Evolutionary conservation across 1,140 invertebrate genomes (phyloP).

Genomic region (Lamellibrachia luymesi): DNA sequence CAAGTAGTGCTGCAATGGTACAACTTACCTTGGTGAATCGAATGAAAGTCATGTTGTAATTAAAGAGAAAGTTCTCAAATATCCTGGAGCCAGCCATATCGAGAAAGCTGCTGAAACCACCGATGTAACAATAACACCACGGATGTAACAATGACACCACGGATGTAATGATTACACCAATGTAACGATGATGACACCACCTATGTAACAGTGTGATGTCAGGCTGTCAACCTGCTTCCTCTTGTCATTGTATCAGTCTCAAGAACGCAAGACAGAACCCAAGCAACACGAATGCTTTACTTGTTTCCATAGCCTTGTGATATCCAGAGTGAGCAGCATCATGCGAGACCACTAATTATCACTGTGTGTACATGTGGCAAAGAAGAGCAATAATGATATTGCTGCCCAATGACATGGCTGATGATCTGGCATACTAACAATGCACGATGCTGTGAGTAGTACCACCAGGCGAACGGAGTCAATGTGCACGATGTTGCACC

Average conservation of each 20-base stretch:
- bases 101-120: not conserved
- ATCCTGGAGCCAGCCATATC: slow-evolving; percentile 27
- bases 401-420: not conserved
- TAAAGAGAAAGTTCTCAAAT: slow-evolving; percentile 32
- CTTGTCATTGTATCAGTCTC: not conserved
- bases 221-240: not conserved
- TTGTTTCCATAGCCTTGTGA: not conserved
- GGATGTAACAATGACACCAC: too few species aligned
- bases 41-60: slow-evolving; percentile 32
- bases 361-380: not conserved
- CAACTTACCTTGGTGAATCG: slow-evolving; percentile 28
- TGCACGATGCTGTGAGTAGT: not conserved
- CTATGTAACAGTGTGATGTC: not conserved
- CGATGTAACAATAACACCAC: not conserved
- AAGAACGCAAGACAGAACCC: not conserved
- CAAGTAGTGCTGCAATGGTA: not conserved
- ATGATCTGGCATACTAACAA: not conserved
- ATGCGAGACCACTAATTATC: not conserved
- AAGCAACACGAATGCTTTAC: not conserved
- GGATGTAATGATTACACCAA: too few species aligned
- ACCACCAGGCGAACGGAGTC: not conserved
- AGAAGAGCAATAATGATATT: not conserved
- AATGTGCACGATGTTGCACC: not conserved
- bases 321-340: not conserved
- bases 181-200: too few species aligned